Conservation (phyloP, 1,140 invertebrate genomes). For the Wasmannia auropunctata region DNA sequence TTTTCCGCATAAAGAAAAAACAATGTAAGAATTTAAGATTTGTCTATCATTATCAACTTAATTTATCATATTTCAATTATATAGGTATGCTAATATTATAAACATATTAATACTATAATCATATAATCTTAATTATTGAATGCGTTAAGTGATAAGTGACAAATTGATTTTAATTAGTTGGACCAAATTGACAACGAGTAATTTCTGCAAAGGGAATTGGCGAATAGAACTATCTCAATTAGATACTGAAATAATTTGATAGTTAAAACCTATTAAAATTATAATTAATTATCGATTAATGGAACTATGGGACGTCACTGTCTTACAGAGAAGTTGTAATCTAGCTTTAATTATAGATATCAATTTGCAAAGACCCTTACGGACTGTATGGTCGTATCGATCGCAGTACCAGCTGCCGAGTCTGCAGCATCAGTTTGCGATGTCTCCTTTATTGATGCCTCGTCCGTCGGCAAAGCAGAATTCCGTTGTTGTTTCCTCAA, state of each 20-base stretch:
- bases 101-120: not conserved
- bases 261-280: not conserved
- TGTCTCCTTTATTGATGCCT: constrained; percentile 16
- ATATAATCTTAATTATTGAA: not conserved
- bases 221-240: not conserved
- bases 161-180: constrained; percentile 16
- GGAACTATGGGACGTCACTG: not conserved
- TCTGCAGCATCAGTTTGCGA: not conserved
- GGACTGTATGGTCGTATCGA: not conserved
- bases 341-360: constrained; percentile 12
- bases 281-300: constrained; percentile 28
- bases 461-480: constrained; percentile 30
- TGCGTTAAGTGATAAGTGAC: not conserved
- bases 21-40: not conserved
- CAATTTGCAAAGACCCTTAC: constrained; percentile 8
- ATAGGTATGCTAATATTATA: not conserved
- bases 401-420: constrained; percentile 22
- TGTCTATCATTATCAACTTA: not conserved
- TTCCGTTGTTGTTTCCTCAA: not conserved
- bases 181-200: not conserved
- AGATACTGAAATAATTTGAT: not conserved
- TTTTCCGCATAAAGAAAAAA: not conserved
- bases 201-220: not conserved
- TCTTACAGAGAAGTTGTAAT: not conserved
- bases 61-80: constrained; percentile 7